These are phyloP conservation scores for Pangasius mekongensis DNA, from an alignment of 2,797 vertebrate genomes.

Conservation along the genomic window DNA sequence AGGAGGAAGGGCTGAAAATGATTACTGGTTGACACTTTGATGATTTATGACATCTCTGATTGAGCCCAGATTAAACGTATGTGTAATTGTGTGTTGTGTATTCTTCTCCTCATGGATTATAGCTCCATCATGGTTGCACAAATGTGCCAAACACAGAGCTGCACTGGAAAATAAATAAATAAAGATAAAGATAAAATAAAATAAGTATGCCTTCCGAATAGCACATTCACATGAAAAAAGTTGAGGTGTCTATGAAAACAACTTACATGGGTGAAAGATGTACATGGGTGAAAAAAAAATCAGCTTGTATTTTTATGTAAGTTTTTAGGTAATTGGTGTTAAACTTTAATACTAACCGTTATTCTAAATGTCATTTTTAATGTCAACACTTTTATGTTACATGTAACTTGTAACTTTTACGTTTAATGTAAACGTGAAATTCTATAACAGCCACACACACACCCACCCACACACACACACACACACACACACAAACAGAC, in stretches of 20 bases:
- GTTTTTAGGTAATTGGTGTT: background rate
- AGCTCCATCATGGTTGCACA: background rate
- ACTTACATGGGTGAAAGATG: background rate
- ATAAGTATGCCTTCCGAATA: background rate
- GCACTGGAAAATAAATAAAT: background rate
- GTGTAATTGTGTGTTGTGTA: background rate
- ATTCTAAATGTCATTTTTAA: background rate
- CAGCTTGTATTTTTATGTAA: too few species aligned
- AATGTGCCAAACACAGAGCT: background rate
- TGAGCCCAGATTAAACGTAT: slow-evolving; percentile 11
- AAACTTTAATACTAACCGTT: background rate
- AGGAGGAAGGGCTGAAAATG: slow-evolving; percentile 1
- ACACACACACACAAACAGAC: slow-evolving; percentile 3
- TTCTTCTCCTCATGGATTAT: background rate
- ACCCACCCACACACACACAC: slow-evolving; percentile 7
- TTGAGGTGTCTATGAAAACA: background rate
- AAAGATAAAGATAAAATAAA: too few species aligned
- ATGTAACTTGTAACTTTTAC: too few species aligned
- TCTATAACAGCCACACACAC: background rate
- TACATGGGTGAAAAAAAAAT: background rate
- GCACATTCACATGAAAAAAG: background rate
- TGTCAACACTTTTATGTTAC: background rate
- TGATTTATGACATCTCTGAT: slow-evolving; percentile 37
- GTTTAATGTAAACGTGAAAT: too few species aligned
- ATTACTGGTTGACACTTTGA: slow-evolving; percentile 42